A percentile compares a stretch with the other conserved stretches of the same genome.
phyloP scores from a whole-genome alignment of 2,113 vertebrate species.

The Syngnathus floridae region DNA sequence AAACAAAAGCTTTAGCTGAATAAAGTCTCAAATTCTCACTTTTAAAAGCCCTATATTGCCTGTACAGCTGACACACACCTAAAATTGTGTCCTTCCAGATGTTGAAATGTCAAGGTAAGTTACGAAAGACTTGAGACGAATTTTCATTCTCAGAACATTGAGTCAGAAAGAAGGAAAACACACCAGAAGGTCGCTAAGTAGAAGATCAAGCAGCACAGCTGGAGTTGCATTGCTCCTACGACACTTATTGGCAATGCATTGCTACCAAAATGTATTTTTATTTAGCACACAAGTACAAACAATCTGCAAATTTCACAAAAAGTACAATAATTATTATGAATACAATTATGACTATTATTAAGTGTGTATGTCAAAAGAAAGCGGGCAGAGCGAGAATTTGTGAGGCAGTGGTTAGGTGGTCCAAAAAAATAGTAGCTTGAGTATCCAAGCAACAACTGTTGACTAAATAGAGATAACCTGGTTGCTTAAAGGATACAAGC shows the following conservation, averaged over 20 bases:
- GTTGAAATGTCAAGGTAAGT: background rate
- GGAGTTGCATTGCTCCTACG: background rate
- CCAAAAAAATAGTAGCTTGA: background rate
- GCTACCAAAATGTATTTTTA: background rate
- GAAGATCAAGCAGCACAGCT: background rate
- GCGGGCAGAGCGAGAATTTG: background rate
- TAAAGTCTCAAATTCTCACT: conserved; percentile 6
- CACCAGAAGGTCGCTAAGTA: conserved; percentile 7
- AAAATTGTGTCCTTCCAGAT: conserved; percentile 21
- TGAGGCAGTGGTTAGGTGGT: conserved; percentile 2
- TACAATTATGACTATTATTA: background rate
- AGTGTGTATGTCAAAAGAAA: background rate
- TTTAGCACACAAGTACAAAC: background rate
- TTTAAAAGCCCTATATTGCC: conserved; percentile 4
- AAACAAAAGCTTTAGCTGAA: conserved; percentile 18
- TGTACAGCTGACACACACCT: background rate
- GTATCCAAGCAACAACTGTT: background rate
- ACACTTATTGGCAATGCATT: background rate
- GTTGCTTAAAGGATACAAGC: conserved; percentile 24
- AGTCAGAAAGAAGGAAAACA: conserved; percentile 15
- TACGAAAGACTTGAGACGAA: background rate
- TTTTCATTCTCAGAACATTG: conserved; percentile 4
- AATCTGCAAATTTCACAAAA: background rate
- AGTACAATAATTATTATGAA: background rate
- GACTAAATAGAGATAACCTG: conserved; percentile 11